A percentile compares a stretch with the other conserved stretches of the same genome.
Conservation (phyloP, 2,797 vertebrate genomes). For the Lutjanus campechanus region DNA sequence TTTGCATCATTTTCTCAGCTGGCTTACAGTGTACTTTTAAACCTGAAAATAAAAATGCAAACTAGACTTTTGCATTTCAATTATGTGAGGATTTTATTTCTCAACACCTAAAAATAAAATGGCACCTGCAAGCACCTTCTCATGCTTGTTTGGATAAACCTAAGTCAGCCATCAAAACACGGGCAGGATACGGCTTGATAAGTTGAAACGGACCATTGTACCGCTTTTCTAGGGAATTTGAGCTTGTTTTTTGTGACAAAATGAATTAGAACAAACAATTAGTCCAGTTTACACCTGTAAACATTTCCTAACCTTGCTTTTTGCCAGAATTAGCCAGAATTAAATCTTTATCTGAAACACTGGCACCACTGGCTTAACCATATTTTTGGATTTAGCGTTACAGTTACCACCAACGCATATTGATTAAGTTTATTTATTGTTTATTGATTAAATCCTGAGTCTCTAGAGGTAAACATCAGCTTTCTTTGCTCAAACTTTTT, state of each 20-base stretch:
- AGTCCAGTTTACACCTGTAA: not conserved
- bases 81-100: not conserved
- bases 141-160: not conserved
- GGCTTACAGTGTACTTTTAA: not conserved
- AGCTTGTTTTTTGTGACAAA: not conserved
- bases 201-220: not conserved
- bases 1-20: not conserved
- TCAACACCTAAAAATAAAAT: not conserved
- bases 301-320: not conserved
- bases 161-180: not conserved
- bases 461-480: too few relatives aligned
- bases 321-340: not conserved
- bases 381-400: not conserved
- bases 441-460: not conserved
- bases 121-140: not conserved
- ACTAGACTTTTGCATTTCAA: not conserved
- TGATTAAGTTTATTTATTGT: too few relatives aligned
- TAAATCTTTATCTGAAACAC: not conserved
- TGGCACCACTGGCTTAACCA: too few relatives aligned
- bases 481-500: not conserved
- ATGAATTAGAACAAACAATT: not conserved
- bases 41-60: not conserved
- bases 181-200: not conserved
- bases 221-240: not conserved
- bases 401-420: not conserved